phyloP scores from a whole-genome alignment of 1,140 invertebrate species.

The Mylabris phalerata region DNA sequence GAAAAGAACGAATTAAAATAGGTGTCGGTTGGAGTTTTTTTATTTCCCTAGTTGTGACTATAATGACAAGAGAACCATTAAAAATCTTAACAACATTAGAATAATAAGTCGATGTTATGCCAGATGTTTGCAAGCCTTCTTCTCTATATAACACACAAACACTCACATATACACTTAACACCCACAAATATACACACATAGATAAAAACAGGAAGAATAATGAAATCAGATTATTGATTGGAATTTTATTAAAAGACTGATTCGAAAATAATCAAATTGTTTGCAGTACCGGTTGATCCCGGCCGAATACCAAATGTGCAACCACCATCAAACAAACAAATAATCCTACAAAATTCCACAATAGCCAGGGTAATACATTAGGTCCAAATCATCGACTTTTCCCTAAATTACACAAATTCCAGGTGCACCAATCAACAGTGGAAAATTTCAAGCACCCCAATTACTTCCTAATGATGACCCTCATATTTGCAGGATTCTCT shows the following conservation, averaged over 20 bases:
- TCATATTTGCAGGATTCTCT: background rate
- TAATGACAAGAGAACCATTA: no score
- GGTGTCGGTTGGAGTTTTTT: no score
- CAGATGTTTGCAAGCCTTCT: no score
- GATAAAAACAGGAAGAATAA: background rate
- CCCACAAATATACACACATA: background rate
- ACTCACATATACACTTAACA: no score
- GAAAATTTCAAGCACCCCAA: background rate
- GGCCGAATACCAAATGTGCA: slow-evolving; percentile 11
- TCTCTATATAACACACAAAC: no score
- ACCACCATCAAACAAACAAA: slow-evolving; percentile 4
- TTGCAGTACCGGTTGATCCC: slow-evolving; percentile 7
- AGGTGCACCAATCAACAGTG: background rate
- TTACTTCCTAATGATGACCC: background rate
- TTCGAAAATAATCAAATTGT: background rate
- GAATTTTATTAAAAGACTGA: background rate
- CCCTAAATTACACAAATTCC: background rate
- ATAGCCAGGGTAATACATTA: no score
- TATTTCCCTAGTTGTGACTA: no score
- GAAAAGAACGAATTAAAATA: no score
- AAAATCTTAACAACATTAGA: no score
- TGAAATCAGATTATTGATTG: background rate
- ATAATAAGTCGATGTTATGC: no score
- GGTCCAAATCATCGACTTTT: no score
- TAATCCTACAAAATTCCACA: background rate